Conservation (phyloP, 2,797 vertebrate genomes). For the Peromyscus melanophrys region DNA sequence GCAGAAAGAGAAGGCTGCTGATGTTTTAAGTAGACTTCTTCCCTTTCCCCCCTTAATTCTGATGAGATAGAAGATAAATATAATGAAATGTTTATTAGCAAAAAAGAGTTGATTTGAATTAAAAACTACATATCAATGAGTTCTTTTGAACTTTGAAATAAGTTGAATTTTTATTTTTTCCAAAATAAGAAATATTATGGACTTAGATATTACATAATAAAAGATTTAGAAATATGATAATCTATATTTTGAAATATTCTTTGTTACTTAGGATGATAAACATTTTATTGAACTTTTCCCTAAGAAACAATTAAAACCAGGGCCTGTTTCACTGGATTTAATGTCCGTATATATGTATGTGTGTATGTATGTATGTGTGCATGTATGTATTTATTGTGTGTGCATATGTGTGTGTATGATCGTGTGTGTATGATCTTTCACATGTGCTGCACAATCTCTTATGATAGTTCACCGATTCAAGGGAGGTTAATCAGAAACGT, state of each 20-base stretch:
- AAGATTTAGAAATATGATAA: background rate
- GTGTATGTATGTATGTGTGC: background rate
- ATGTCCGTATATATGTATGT: background rate
- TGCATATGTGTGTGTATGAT: too few species aligned
- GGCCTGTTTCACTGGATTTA: background rate
- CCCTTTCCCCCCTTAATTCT: background rate
- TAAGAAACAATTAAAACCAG: background rate
- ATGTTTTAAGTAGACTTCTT: background rate
- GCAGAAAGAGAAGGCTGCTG: background rate
- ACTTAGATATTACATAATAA: background rate
- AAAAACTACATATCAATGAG: constrained; percentile 32
- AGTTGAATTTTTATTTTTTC: background rate
- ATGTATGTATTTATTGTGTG: too few species aligned
- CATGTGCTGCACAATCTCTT: too few species aligned
- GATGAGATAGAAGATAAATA: background rate
- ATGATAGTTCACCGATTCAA: background rate
- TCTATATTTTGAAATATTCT: background rate
- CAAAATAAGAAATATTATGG: background rate
- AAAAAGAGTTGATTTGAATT: constrained; percentile 9
- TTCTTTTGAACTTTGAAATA: constrained; percentile 15
- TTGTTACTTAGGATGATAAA: constrained; percentile 34
- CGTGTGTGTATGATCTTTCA: too few species aligned
- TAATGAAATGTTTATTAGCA: background rate
- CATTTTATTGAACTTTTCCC: background rate
- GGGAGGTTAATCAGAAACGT: background rate